Base-by-base conservation (phyloP, 2,797 vertebrate species). In the Odontamblyopus rebecca region DNA sequence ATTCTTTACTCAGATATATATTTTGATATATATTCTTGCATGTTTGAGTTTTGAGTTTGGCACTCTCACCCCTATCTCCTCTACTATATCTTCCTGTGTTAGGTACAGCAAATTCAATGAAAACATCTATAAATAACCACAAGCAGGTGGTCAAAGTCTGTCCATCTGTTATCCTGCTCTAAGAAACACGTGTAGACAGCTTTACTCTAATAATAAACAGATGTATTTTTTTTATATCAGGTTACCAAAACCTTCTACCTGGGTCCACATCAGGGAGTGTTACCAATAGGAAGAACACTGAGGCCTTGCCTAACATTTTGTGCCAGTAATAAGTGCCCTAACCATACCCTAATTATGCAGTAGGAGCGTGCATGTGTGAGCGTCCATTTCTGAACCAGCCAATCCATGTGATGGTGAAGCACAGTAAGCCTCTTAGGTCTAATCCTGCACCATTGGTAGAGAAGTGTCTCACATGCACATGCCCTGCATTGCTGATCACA, bases 361-460 rank as follows among this genome's bases (percentile, higher is more conserved):
- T 60, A 44, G 1, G 65, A 68, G 69, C n/a, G 41, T 64, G 62
- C 53, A 30, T 50, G 35, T 68, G 50, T 69, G 71, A 72, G 67
- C 44, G 27, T 60, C 29, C 57, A 23, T 67, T 60, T 56, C 64
- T 41, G 53, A 71, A 68, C 35, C 57, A 69, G 73, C 86, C 72
- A 38, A 78, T 81, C 85, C 85, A 90, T 88, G 89, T 89, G 89
- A 90, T 82, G 84, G 54, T 90, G 78, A 88, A 90, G 88, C 83
- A 89, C 81, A 89, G 83, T 94, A 94, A 94, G 92, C 93, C 86
- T 92, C 91, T 94, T 94, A 93, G 72, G 68, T 81, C 69, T 94
- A 93, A 94, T 93, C 91, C 90, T 84, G 82, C 61, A 69, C 77
- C 51, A 1, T 75, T 82, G 85, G 82, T 75, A 89, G 82, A 68